Evolutionary conservation across 2,797 vertebrate genomes (phyloP).

Genomic region (Silurus aristotelis): DNA sequence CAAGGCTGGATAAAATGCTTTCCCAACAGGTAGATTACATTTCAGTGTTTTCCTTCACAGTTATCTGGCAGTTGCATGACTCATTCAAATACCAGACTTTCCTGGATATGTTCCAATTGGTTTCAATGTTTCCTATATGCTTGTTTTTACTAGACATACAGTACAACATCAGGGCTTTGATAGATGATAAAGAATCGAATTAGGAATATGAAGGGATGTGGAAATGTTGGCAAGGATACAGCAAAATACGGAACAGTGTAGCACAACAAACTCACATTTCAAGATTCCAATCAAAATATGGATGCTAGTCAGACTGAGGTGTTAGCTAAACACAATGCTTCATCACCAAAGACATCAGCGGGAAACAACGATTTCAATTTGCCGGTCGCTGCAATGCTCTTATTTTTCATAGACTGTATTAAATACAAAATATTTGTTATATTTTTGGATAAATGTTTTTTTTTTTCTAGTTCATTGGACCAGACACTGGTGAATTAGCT

Average conservation of each 20-base stretch:
- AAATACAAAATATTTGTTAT: not conserved
- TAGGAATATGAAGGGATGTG: not conserved
- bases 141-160: not conserved
- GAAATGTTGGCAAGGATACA: not conserved
- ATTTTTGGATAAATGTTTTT: not conserved
- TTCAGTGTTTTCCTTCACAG: not conserved
- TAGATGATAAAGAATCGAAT: not conserved
- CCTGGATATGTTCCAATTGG: not conserved
- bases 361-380: not conserved
- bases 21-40: not conserved
- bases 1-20: not conserved
- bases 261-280: not conserved
- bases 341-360: not conserved
- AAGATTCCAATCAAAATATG: not conserved
- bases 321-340: not conserved
- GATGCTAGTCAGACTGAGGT: not conserved
- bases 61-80: not conserved
- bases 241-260: not conserved
- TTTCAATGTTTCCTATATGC: not conserved
- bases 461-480: not conserved
- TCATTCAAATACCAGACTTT: not conserved
- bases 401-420: not conserved
- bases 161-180: not conserved
- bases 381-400: not conserved
- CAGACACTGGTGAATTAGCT: not conserved